phyloP scores from a whole-genome alignment of 2,113 vertebrate species.

The Plecotus auritus region DNA sequence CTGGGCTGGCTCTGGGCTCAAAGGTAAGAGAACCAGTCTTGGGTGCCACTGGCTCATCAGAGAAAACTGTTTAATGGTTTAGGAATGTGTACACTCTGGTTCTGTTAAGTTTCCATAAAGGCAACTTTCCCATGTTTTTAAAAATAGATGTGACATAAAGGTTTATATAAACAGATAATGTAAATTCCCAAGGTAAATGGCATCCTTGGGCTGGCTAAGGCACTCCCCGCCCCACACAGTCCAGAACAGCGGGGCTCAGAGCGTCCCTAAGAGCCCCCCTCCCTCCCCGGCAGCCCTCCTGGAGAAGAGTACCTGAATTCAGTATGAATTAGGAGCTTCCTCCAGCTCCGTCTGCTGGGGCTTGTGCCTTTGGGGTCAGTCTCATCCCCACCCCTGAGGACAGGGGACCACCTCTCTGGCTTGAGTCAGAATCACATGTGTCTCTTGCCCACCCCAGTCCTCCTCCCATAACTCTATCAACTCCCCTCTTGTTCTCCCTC shows the following conservation, averaged over 20 bases:
- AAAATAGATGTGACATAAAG: conserved; percentile 70
- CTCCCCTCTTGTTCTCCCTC: neutral
- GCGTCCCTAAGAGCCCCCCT: neutral
- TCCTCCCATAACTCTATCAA: neutral
- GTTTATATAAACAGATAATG: conserved; percentile 53
- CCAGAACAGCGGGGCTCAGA: neutral
- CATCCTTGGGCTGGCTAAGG: neutral
- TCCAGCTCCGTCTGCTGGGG: neutral
- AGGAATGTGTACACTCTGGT: conserved; percentile 45
- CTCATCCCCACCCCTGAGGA: neutral
- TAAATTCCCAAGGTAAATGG: conserved; percentile 40
- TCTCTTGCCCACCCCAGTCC: accelerated
- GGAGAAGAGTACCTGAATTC: neutral
- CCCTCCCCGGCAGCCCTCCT: neutral
- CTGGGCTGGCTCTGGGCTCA: neutral
- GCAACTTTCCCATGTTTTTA: conserved; percentile 53
- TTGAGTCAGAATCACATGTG: no score
- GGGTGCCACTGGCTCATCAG: neutral
- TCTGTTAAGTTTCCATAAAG: conserved; percentile 55
- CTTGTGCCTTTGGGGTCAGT: neutral
- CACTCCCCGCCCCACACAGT: neutral
- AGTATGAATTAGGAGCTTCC: conserved; percentile 21
- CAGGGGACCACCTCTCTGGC: neutral
- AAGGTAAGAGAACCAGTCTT: neutral
- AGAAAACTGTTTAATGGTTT: conserved; percentile 60